phyloP scores from a whole-genome alignment of 2,888 invertebrate species.

The Pyralis farinalis region DNA sequence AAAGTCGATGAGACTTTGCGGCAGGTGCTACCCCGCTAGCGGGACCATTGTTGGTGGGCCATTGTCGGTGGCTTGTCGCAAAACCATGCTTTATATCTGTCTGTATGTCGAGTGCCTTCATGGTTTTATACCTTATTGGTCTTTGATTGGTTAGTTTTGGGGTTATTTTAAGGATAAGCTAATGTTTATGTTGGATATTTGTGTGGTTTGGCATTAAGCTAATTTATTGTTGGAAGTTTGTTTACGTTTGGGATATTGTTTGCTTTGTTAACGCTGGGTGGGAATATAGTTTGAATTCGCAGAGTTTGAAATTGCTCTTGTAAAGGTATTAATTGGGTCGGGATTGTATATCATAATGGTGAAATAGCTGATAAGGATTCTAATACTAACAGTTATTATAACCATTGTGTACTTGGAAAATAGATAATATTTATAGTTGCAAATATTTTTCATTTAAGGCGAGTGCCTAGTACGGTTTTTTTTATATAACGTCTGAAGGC shows the following conservation, averaged over 20 bases:
- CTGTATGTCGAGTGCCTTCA: background rate
- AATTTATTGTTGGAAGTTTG: background rate
- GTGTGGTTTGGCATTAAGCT: slow-evolving; percentile 4
- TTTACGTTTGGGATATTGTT: too few relatives aligned
- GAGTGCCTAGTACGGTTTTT: too few relatives aligned
- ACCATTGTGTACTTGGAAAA: too few relatives aligned
- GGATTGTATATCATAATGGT: too few relatives aligned
- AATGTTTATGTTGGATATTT: slow-evolving; percentile 18
- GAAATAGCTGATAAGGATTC: too few relatives aligned
- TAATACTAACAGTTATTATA: too few relatives aligned
- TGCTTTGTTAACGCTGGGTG: background rate
- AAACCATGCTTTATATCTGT: slow-evolving; percentile 5
- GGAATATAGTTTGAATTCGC: too few relatives aligned
- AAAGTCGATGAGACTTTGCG: slow-evolving; percentile 45
- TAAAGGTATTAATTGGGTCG: too few relatives aligned
- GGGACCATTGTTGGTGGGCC: slow-evolving; percentile 28
- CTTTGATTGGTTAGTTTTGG: slow-evolving; percentile 16
- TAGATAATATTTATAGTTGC: too few relatives aligned
- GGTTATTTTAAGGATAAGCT: slow-evolving; percentile 8
- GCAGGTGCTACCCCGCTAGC: slow-evolving; percentile 48
- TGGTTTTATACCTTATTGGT: slow-evolving; percentile 8
- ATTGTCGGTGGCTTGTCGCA: slow-evolving; percentile 8
- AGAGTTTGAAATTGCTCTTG: too few relatives aligned
- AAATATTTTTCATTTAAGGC: too few relatives aligned
- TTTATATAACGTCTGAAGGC: too few relatives aligned